These are phyloP conservation scores for Stegodyphus mimosarum DNA, from an alignment of 1,140 invertebrate genomes.

Conservation along the genomic window DNA sequence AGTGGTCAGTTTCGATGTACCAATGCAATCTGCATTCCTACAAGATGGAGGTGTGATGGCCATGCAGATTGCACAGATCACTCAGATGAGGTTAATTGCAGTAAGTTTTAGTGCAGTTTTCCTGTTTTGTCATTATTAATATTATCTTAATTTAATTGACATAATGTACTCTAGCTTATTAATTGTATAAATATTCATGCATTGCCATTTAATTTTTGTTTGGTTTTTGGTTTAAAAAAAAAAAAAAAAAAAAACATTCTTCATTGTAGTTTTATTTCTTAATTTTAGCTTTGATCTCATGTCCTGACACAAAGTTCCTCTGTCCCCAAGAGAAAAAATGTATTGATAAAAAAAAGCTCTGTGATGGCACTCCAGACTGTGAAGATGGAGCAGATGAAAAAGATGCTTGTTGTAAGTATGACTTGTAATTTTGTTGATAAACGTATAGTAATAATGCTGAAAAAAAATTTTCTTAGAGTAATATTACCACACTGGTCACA, in stretches of 20 bases:
- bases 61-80: constrained; percentile 69
- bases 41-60: constrained; percentile 71
- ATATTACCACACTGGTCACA: too few species aligned
- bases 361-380: constrained; percentile 90
- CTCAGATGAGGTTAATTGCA: constrained; percentile 89
- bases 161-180: too few species aligned
- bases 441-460: too few species aligned
- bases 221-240: too few species aligned
- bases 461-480: too few species aligned
- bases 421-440: too few species aligned
- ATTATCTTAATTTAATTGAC: too few species aligned
- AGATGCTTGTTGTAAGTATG: constrained; percentile 70
- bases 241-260: too few species aligned
- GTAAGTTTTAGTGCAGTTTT: constrained; percentile 56
- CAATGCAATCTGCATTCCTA: constrained; percentile 90
- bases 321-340: constrained; percentile 86
- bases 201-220: too few species aligned
- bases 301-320: constrained; percentile 91
- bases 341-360: constrained; percentile 87
- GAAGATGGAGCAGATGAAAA: constrained; percentile 91
- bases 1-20: constrained; percentile 92
- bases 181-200: too few species aligned
- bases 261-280: background rate
- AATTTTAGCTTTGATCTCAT: constrained; percentile 77
- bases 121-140: constrained; percentile 23